Percentiles rank a stretch among this genome's conserved stretches.
Conservation (phyloP, 2,888 invertebrate species). For the Chironomus tentans region DNA sequence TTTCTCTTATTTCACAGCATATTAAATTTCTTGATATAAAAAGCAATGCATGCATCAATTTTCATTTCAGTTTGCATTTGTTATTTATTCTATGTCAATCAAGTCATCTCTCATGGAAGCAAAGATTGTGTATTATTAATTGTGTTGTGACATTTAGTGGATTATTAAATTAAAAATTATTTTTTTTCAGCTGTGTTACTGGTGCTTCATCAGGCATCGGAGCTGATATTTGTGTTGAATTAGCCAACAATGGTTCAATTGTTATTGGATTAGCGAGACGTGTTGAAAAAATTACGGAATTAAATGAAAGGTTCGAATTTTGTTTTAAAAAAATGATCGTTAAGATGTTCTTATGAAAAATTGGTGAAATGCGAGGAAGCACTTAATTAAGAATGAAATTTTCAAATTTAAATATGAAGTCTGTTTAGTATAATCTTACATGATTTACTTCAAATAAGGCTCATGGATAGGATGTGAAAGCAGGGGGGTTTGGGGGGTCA, state of each 20-base stretch:
- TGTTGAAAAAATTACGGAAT: slow-evolving; percentile 36
- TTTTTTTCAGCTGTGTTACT: slow-evolving; percentile 30
- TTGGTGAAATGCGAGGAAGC: no score
- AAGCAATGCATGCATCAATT: not conserved
- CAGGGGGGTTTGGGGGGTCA: no score
- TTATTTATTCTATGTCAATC: not conserved
- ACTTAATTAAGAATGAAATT: no score
- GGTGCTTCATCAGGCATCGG: slow-evolving; percentile 35
- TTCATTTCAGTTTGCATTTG: not conserved
- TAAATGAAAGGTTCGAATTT: not conserved
- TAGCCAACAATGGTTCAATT: slow-evolving; percentile 36
- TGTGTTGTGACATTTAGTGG: no score
- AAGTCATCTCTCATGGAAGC: not conserved
- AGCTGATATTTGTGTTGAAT: slow-evolving; percentile 31
- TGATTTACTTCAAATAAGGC: no score
- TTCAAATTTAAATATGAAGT: no score
- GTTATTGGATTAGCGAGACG: slow-evolving; percentile 42
- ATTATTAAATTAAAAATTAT: not conserved
- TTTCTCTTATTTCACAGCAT: not conserved
- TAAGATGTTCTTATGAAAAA: no score
- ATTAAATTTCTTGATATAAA: not conserved
- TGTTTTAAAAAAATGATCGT: no score
- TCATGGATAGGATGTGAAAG: no score
- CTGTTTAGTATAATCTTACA: no score
- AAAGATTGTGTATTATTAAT: slow-evolving; percentile 17